These are phyloP conservation scores for Calonectris borealis DNA, from an alignment of 2,113 vertebrate genomes.

Conservation along the genomic window DNA sequence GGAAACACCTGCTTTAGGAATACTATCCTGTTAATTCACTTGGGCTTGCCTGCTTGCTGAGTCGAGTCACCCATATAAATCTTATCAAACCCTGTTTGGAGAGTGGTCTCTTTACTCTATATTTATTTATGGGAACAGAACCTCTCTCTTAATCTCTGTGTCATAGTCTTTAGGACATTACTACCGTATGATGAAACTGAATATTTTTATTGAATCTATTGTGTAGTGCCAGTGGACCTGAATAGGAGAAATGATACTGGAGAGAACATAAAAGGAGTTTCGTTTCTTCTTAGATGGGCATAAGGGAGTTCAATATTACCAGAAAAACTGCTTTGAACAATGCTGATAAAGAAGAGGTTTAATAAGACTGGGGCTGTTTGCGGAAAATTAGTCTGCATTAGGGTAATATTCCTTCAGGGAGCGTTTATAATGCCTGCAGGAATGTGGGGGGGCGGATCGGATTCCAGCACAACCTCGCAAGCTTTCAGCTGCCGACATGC, in stretches of 20 bases:
- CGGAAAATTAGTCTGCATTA: constrained; percentile 66
- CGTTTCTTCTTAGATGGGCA: background rate
- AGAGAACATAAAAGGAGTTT: constrained; percentile 46
- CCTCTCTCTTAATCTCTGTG: background rate
- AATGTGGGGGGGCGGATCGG: constrained; percentile 70
- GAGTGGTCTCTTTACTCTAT: background rate
- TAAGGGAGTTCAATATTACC: constrained; percentile 27
- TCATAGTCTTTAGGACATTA: background rate
- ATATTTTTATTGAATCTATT: constrained; percentile 42
- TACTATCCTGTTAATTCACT: background rate
- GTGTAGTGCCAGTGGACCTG: constrained; percentile 7
- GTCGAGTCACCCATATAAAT: background rate
- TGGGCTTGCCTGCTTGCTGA: background rate
- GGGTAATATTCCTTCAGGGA: constrained; percentile 73
- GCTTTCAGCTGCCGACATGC: constrained; percentile 52
- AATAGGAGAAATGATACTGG: constrained; percentile 14
- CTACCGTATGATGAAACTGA: constrained; percentile 11
- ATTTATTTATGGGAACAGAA: background rate
- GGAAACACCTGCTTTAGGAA: background rate
- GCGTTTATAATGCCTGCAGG: constrained; percentile 72
- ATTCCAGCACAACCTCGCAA: constrained; percentile 57
- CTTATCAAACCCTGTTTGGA: background rate
- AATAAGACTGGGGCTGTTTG: constrained; percentile 62
- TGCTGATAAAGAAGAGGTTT: constrained; percentile 52
- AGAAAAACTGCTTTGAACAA: constrained; percentile 61